Evolutionary conservation across 2,113 vertebrate species (phyloP).

Genomic region (Eulemur rufifrons): DNA sequence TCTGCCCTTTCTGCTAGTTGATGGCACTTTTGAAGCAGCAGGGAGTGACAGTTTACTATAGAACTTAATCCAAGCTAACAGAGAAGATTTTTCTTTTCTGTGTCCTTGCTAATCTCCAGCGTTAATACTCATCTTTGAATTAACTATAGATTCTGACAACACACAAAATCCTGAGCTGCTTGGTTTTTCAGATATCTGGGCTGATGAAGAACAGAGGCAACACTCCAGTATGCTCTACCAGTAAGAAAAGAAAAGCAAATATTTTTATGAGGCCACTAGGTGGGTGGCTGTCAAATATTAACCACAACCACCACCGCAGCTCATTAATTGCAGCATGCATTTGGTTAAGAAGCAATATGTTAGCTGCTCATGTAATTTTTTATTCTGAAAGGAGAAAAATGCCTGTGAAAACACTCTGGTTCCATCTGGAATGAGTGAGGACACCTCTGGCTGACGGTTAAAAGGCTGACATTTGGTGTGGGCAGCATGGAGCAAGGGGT

Average conservation of each 20-base stretch:
- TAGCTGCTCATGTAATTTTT: conserved; percentile 24
- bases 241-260: not conserved
- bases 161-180: not conserved
- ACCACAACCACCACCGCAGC: not conserved
- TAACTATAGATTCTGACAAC: conserved; percentile 30
- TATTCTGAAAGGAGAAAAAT: conserved; percentile 53
- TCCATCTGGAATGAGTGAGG: not conserved
- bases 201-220: not conserved
- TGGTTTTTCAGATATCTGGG: not conserved
- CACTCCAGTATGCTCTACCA: not conserved
- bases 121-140: conserved; percentile 26
- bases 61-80: not conserved
- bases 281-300: conserved; percentile 21
- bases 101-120: not conserved
- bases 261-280: not conserved
- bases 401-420: not conserved
- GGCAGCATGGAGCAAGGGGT: not conserved
- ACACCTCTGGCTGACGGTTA: not conserved
- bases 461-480: not conserved
- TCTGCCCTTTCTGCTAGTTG: not conserved
- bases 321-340: conserved; percentile 44
- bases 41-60: not conserved
- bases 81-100: conserved; percentile 34
- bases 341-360: not conserved
- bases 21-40: not conserved